phyloP scores from a whole-genome alignment of 2,888 invertebrate species.

The Xanthostigma xanthostigma region DNA sequence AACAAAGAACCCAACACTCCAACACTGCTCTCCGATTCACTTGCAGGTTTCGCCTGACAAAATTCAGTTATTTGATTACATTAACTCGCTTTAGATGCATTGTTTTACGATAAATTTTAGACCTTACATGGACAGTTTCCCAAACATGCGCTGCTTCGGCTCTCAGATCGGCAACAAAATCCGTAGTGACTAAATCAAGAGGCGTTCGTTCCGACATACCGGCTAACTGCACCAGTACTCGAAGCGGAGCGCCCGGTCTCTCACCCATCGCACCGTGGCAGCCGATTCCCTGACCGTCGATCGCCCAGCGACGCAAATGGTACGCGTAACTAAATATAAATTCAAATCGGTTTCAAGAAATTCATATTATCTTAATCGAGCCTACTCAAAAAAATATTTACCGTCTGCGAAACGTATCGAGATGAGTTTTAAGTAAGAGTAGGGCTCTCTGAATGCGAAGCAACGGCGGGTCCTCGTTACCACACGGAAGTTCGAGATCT shows the following conservation, averaged over 20 bases:
- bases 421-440: conserved; percentile 75
- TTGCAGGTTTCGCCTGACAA: background rate
- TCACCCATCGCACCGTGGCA: conserved; percentile 52
- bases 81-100: too few species aligned
- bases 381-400: conserved; percentile 23
- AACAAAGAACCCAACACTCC: conserved; percentile 47
- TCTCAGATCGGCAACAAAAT: conserved; percentile 79
- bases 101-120: background rate
- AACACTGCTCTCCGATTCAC: background rate
- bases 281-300: conserved; percentile 65
- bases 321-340: conserved; percentile 54
- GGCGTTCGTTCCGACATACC: conserved; percentile 74
- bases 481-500: conserved; percentile 39
- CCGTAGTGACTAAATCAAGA: conserved; percentile 67
- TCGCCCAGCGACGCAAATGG: conserved; percentile 76
- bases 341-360: too few species aligned
- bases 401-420: conserved; percentile 80
- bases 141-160: conserved; percentile 96
- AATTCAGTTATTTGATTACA: too few species aligned
- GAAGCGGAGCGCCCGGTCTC: conserved; percentile 47
- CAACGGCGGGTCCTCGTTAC: conserved; percentile 62
- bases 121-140: conserved; percentile 38
- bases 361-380: too few species aligned
- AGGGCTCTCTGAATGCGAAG: conserved; percentile 83
- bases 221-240: conserved; percentile 76